These are phyloP conservation scores for Hartigia nigra DNA, from an alignment of 2,888 invertebrate genomes.

Conservation along the genomic window DNA sequence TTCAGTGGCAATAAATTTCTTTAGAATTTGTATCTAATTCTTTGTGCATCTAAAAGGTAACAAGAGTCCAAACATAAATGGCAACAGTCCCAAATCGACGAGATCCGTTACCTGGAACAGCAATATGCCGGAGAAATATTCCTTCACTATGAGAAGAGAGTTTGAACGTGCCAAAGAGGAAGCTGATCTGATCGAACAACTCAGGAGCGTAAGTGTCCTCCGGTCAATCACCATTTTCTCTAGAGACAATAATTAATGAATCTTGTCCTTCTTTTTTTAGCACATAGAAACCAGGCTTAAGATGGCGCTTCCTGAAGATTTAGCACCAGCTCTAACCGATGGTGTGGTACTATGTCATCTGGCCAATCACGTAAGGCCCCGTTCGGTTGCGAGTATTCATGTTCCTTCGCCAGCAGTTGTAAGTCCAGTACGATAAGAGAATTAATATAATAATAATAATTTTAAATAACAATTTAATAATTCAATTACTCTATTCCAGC, in stretches of 20 bases:
- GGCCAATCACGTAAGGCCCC: conserved; percentile 91
- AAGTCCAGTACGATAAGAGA: conserved; percentile 64
- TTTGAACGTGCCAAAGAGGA: conserved; percentile 93
- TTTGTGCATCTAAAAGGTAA: conserved; percentile 37
- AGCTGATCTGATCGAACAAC: conserved; percentile 83
- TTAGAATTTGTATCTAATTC: not conserved
- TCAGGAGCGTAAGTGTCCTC: conserved; percentile 77
- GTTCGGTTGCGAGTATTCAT: conserved; percentile 93
- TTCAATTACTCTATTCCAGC: conserved; percentile 71
- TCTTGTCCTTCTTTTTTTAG: conserved; percentile 67
- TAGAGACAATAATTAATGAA: conserved; percentile 12
- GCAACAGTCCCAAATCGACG: conserved; percentile 56
- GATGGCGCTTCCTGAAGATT: conserved; percentile 87
- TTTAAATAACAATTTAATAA: not conserved
- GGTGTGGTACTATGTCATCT: conserved; percentile 95
- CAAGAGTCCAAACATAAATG: conserved; percentile 51
- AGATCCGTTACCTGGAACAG: conserved; percentile 79
- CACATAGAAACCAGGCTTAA: conserved; percentile 91
- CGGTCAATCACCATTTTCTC: not conserved
- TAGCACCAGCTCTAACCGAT: conserved; percentile 87
- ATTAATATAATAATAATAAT: conserved; percentile 1
- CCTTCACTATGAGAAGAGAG: conserved; percentile 92
- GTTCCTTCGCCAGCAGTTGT: conserved; percentile 94
- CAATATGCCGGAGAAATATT: conserved; percentile 80
- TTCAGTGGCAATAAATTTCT: not conserved